Conservation (phyloP, 2,888 invertebrate species). For the Himalopsyche japonica region DNA sequence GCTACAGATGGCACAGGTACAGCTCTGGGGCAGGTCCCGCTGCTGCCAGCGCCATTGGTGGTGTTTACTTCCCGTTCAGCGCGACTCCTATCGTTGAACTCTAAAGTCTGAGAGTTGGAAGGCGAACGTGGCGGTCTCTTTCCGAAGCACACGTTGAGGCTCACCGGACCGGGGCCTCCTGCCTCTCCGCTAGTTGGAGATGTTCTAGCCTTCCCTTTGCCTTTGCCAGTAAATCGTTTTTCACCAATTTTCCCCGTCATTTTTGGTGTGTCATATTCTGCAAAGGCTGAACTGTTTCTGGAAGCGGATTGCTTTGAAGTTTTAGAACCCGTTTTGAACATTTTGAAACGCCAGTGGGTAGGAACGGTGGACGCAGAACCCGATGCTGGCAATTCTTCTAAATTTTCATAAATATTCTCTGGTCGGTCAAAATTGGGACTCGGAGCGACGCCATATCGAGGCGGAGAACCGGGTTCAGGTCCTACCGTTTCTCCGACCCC, state of each 20-base stretch:
- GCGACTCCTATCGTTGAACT: slow-evolving; percentile 48
- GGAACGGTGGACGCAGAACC: slow-evolving; percentile 41
- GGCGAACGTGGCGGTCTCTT: slow-evolving; percentile 43
- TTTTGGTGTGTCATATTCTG: slow-evolving; percentile 37
- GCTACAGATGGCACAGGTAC: slow-evolving; percentile 23
- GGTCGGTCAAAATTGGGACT: slow-evolving; percentile 49
- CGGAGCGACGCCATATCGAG: slow-evolving; percentile 46
- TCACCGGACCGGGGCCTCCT: slow-evolving; percentile 23
- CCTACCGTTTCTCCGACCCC: neutral
- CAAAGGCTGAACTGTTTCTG: slow-evolving; percentile 22
- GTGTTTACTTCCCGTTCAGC: slow-evolving; percentile 34
- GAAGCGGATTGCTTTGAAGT: slow-evolving; percentile 29
- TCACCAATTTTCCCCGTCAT: slow-evolving; percentile 34
- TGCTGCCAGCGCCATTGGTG: slow-evolving; percentile 34
- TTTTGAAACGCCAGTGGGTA: slow-evolving; percentile 41
- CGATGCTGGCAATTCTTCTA: slow-evolving; percentile 44
- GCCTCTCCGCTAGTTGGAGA: slow-evolving; percentile 27
- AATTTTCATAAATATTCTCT: slow-evolving; percentile 51
- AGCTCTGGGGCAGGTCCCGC: slow-evolving; percentile 30
- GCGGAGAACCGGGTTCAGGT: slow-evolving; percentile 29
- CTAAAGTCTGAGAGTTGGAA: slow-evolving; percentile 50
- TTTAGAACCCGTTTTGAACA: slow-evolving; percentile 39
- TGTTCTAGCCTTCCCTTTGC: slow-evolving; percentile 35
- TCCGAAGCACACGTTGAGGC: slow-evolving; percentile 40
- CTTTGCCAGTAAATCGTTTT: slow-evolving; percentile 35